Conservation (phyloP, 2,797 vertebrate species). For the Naso thynnoides region DNA sequence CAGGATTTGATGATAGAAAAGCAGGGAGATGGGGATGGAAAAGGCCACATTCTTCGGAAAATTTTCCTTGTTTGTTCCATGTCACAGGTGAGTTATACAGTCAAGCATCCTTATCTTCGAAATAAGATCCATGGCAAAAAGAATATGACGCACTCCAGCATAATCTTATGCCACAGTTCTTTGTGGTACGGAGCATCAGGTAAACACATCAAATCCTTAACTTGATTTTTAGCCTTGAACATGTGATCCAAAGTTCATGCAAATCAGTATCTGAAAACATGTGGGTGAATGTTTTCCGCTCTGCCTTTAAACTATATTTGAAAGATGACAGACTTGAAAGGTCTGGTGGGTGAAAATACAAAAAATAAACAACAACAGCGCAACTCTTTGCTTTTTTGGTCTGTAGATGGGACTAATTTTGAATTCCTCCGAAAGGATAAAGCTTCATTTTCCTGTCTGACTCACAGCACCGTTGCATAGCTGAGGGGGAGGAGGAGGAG, state of each 20-base stretch:
- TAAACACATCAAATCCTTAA: slow-evolving; percentile 53
- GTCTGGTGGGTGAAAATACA: slow-evolving; percentile 4
- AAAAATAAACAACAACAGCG: background rate
- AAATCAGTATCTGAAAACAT: slow-evolving; percentile 33
- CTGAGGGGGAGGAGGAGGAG: slow-evolving; percentile 1
- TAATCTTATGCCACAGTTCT: slow-evolving; percentile 41
- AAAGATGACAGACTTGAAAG: slow-evolving; percentile 28
- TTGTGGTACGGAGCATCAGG: slow-evolving; percentile 42
- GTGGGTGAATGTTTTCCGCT: slow-evolving; percentile 32
- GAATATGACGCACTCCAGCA: slow-evolving; percentile 34
- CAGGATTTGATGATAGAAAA: slow-evolving; percentile 25
- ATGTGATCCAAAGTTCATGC: slow-evolving; percentile 28
- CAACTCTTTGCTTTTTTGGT: background rate
- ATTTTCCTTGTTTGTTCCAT: slow-evolving; percentile 38
- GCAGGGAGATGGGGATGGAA: slow-evolving; percentile 21
- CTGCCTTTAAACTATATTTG: slow-evolving; percentile 19
- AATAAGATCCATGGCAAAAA: slow-evolving; percentile 56
- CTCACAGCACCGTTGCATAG: slow-evolving; percentile 31
- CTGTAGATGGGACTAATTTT: background rate
- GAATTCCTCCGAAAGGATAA: slow-evolving; percentile 1
- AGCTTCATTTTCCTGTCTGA: slow-evolving; percentile 22
- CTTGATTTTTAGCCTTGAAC: slow-evolving; percentile 39
- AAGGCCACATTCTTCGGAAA: slow-evolving; percentile 5
- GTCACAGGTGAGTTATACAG: slow-evolving; percentile 66
- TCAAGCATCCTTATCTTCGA: slow-evolving; percentile 59